These are phyloP conservation scores for Eidolon helvum DNA, from an alignment of 2,113 vertebrate species.

Conservation along the genomic window DNA sequence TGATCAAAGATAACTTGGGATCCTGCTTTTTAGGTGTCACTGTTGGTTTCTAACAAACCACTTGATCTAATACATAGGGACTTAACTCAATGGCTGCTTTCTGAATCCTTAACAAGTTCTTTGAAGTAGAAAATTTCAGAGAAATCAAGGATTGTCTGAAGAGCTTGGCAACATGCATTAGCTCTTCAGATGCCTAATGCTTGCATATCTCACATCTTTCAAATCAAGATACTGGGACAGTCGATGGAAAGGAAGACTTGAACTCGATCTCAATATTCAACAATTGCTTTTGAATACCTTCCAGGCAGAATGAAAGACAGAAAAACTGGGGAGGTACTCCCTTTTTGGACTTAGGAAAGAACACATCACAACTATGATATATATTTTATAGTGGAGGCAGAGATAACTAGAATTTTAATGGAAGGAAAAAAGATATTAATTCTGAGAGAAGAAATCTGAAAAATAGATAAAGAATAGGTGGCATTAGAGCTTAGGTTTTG, in stretches of 20 bases:
- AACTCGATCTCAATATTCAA: neutral
- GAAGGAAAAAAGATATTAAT: neutral
- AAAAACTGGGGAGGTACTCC: neutral
- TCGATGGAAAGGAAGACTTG: neutral
- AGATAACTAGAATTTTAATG: neutral
- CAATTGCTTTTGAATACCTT: conserved; percentile 7
- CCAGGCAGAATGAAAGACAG: neutral
- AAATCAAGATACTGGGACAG: neutral
- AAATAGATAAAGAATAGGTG: neutral
- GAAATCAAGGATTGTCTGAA: conserved; percentile 29
- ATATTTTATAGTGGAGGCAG: neutral
- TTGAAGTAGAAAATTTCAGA: conserved; percentile 62
- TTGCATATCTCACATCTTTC: conserved; percentile 25
- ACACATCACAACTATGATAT: neutral
- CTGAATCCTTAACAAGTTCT: conserved; percentile 55
- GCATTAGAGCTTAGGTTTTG: neutral
- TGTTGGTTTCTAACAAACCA: neutral
- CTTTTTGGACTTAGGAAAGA: neutral
- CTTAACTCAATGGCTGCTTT: conserved; percentile 25
- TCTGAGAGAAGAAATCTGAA: neutral
- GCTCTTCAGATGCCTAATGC: neutral
- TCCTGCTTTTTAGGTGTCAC: conserved; percentile 48
- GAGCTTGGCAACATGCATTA: conserved; percentile 14
- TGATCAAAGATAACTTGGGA: conserved; percentile 48
- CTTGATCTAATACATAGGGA: conserved; percentile 40